phyloP scores from a whole-genome alignment of 2,888 invertebrate species.

The Caenorhabditis drosophilae region DNA sequence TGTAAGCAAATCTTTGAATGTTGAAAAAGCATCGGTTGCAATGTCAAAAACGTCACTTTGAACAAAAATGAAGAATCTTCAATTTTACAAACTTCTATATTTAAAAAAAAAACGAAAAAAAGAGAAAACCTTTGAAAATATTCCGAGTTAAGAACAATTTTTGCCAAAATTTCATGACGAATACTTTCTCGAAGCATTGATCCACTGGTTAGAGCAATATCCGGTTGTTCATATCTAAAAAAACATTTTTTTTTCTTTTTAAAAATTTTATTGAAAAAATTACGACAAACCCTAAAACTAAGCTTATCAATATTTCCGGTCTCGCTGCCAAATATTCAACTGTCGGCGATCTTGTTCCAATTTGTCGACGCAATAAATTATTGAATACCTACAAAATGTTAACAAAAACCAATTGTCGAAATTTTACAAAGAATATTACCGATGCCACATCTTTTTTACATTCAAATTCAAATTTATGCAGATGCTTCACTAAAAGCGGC shows the following conservation, averaged over 20 bases:
- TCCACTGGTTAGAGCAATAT: conserved; percentile 98
- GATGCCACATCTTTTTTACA: conserved; percentile 99
- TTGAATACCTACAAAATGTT: conserved; percentile 78
- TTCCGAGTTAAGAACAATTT: conserved; percentile 95
- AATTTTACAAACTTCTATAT: background rate
- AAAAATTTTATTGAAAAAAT: background rate
- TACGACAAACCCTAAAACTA: conserved; percentile 56
- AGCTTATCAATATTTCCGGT: conserved; percentile 82
- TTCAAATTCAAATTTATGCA: conserved; percentile 80
- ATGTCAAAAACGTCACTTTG: conserved; percentile 86
- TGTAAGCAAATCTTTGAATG: conserved; percentile 84
- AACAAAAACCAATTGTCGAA: background rate
- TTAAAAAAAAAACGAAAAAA: too few relatives aligned
- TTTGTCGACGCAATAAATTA: conserved; percentile 95
- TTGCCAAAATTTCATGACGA: conserved; percentile 94
- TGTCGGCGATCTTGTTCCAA: conserved; percentile 94
- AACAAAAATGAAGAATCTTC: conserved; percentile 91
- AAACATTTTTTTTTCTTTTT: conserved; percentile 52
- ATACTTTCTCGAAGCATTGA: conserved; percentile 98
- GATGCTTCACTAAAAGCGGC: conserved; percentile 85
- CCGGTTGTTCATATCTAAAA: conserved; percentile 87
- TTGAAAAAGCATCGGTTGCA: conserved; percentile 99
- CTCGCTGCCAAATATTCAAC: conserved; percentile 96
- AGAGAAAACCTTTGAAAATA: conserved; percentile 94
- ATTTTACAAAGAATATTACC: conserved; percentile 70